Base-by-base conservation (phyloP, 2,888 invertebrate species). In the Platypus cylindrus region DNA sequence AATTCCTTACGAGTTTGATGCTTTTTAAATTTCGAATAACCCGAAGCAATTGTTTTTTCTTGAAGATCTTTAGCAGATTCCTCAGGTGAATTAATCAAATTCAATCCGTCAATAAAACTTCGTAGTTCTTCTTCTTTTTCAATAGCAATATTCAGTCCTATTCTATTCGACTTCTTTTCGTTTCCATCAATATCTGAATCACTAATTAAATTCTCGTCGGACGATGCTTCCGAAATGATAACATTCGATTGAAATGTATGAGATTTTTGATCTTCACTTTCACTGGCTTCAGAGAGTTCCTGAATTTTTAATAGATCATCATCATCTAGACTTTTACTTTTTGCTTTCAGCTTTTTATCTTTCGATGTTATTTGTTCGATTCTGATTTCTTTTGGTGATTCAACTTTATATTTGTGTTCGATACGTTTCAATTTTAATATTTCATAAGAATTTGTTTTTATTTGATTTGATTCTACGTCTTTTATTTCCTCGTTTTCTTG, bases 201-300 rank as follows among this genome's bases (percentile, higher is more conserved):
- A 20, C 67, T 65, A 31, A 37, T 17, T 11, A 63, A 60, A 1
- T 65, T 59, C 22, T 68, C 58, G 30, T 76, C 76, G 1, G 75
- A 76, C 14, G 47, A 45, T 1, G 68, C 72, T 56, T 79, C 79
- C 23, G 71, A 68, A 9, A 81, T 65, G 16, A 77, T 55, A 36
- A 64, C 59, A 37, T 68, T 51, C 33, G 22, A n/a, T 14, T 36
- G 33, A n/a, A n/a, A n/a, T 3, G 18, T 12, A 14, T 8, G 17
- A 15, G 3, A 8, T 20, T 32, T 40, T 60, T 55, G 24, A 63
- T 45, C 20, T 38, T 58, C 56, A 14, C 39, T 45, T 39, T 55
- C 56, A 37, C 51, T 53, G 2, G 48, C 43, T 38, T 57, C 57
- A 0, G 56, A 54, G 3, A 62, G 38, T 49, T 62, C 62, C 39